Evolutionary conservation across 2,888 invertebrate species (phyloP), one percentile per base, ranked within the genome.

Genomic region (Adelphocoris suturalis): DNA sequence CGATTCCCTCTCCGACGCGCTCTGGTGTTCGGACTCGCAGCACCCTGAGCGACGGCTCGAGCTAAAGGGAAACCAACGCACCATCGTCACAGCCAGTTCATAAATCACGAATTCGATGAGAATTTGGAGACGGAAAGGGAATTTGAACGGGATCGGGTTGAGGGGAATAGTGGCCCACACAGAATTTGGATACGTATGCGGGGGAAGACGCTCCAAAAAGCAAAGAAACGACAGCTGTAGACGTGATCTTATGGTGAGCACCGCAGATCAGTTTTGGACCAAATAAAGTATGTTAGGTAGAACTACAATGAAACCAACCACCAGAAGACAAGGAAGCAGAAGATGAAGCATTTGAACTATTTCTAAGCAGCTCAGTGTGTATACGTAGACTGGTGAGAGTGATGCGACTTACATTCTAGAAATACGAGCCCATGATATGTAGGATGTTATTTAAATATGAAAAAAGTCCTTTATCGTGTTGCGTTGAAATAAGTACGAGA

Each of bases 1-100:
- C 98, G 95, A 94, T 98, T 97, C 93, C 97, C 97, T 93, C 97
- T 95, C 92, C 97, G 96, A 93, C 95, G 95, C 93, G 94, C 95
- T 93, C 93, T 93, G 93, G 93, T 94, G 93, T 92, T 93, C 85
- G 92, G 92, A 87, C 92, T 92, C 90, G 88, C 80, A 9, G 91
- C 19, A 19, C 90, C 90, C 27, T 86, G 85, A 92, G 82, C 75
- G 19, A 37, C 19, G 92, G 92, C 89, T 90, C 90, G 90, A 80
- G 88, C 90, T 90, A 90, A 76, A 84, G 48, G 48, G 55, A 85
- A 85, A 37, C 47, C 46, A 86, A 86, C 48, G 55, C n/a, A 19
- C 14, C 0, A 68, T 52, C 84, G 27, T 76, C 11, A 37, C 76
- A 23, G 14, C 27, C 19, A 7, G 13, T 13, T 27, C 19, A 12